phyloP scores from a whole-genome alignment of 2,888 invertebrate genomes.

The Ectemnius lituratus region DNA sequence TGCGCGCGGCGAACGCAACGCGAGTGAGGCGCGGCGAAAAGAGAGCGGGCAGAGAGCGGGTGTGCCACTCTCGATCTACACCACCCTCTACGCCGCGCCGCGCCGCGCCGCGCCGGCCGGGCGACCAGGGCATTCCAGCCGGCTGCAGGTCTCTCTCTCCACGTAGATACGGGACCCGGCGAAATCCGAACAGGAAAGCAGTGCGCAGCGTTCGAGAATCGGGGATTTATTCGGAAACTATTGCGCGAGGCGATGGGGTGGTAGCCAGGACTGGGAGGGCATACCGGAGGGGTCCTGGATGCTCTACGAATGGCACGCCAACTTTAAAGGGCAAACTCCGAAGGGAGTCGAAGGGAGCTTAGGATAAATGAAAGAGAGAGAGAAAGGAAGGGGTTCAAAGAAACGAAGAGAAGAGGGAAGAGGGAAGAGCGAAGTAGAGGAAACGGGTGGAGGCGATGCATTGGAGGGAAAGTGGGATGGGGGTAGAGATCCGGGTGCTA shows the following conservation, averaged over 20 bases:
- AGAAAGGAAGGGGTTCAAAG: background rate
- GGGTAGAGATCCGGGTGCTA: constrained; percentile 34
- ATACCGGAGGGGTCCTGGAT: constrained; percentile 28
- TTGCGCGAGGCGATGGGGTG: constrained; percentile 62
- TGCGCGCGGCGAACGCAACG: constrained; percentile 34
- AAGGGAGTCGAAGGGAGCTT: constrained; percentile 33
- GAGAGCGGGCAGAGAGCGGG: no score
- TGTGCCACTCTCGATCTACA: constrained; percentile 47
- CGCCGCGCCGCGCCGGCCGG: no score
- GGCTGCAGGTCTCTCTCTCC: constrained; percentile 48
- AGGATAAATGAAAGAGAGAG: constrained; percentile 2
- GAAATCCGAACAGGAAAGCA: constrained; percentile 74
- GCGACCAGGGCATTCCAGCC: constrained; percentile 52
- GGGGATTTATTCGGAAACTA: constrained; percentile 77
- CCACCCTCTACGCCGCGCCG: constrained; percentile 42
- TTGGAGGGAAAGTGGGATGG: constrained; percentile 14
- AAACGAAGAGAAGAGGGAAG: constrained; percentile 4
- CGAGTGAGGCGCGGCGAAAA: constrained; percentile 18
- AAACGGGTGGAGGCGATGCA: constrained; percentile 31
- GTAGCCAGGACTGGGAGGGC: constrained; percentile 42
- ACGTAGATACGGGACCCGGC: constrained; percentile 66
- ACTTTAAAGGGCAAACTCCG: constrained; percentile 50
- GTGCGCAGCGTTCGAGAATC: constrained; percentile 73
- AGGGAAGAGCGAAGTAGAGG: constrained; percentile 17
- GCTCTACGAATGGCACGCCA: constrained; percentile 54